Base-by-base conservation (phyloP, 2,888 invertebrate genomes). In the Argyra leucocephala region DNA sequence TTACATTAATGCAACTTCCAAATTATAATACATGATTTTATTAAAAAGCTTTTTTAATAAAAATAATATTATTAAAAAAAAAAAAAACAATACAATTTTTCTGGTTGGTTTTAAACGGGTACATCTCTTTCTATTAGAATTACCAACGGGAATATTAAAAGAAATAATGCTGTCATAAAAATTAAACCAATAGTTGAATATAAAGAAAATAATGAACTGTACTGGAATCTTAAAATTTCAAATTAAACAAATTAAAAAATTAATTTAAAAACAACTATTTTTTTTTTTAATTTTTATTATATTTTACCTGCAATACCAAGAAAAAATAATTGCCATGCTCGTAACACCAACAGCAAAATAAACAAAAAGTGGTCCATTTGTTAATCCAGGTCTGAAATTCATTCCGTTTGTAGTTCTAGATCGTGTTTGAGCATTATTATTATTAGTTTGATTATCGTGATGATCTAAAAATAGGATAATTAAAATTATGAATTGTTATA, bases 131-230 rank as follows among this genome's bases (percentile, higher is more conserved):
- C 73, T 60, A 72, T 71, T 62, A 72, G 67, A 60, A 72, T 63
- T 65, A 72, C 64, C 21, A 72, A 59, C 22, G 72, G 72, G 64
- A 70, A 68, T 63, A 72, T 66, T 62, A 73, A 68, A n/a, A 72
- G 67, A 66, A 71, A 70, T 24, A 72, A 66, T 64, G 68, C 67
- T 22, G 73, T 73, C 63, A 73, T 69, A 23, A 73, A 66, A 64
- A 72, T 68, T n/a, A 73, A 67, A 48, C 71, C 72, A 24, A 70
- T 69, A 22, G 72, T 73, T 59, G 72, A 73, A 66, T 73, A 73
- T 71, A 71, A 72, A 12, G 72, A 82, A 75, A 84, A 84, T 78
- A 83, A 80, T 74, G 81, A 82, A 36, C 82, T 82, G 73, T 83
- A 83, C 70, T 83, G 82, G 73, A 83, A 82, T 70, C 83, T 83